Conservation (phyloP, 2,888 invertebrate species). For the Chouioia cunea region DNA sequence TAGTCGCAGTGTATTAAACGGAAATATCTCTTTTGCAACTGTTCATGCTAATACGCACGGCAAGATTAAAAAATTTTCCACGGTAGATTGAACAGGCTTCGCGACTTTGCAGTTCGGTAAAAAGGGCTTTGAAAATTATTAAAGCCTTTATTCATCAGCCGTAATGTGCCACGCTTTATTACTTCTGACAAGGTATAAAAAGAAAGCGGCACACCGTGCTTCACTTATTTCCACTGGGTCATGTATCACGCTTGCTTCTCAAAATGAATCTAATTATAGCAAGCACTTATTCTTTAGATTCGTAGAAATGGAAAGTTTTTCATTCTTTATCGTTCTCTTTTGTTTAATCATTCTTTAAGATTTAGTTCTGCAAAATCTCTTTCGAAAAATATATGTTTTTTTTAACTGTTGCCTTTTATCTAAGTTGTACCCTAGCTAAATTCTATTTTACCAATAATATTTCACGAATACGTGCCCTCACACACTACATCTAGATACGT, state of each 20-base stretch:
- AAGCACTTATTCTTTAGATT: no score
- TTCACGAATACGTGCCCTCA: no score
- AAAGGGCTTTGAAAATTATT: constrained; percentile 17
- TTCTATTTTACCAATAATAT: no score
- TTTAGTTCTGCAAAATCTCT: no score
- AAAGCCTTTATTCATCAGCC: constrained; percentile 21
- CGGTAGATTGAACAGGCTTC: background rate
- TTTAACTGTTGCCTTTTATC: no score
- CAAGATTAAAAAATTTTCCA: constrained; percentile 28
- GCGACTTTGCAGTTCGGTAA: background rate
- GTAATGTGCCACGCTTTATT: constrained; percentile 3
- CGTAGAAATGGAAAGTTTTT: no score
- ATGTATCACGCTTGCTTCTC: constrained; percentile 6
- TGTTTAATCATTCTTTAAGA: no score
- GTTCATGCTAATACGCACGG: constrained; percentile 24
- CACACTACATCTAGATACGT: no score
- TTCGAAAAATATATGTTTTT: no score
- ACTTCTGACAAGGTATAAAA: constrained; percentile 1
- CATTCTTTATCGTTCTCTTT: no score
- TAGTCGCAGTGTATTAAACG: constrained; percentile 31
- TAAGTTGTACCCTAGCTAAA: no score
- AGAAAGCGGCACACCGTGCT: background rate
- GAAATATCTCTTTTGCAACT: constrained; percentile 20
- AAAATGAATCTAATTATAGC: no score
- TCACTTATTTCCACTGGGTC: background rate